Percentiles rank a stretch among this genome's conserved stretches.
Conservation (phyloP, 2,113 vertebrate genomes). For the Redunca redunca region DNA sequence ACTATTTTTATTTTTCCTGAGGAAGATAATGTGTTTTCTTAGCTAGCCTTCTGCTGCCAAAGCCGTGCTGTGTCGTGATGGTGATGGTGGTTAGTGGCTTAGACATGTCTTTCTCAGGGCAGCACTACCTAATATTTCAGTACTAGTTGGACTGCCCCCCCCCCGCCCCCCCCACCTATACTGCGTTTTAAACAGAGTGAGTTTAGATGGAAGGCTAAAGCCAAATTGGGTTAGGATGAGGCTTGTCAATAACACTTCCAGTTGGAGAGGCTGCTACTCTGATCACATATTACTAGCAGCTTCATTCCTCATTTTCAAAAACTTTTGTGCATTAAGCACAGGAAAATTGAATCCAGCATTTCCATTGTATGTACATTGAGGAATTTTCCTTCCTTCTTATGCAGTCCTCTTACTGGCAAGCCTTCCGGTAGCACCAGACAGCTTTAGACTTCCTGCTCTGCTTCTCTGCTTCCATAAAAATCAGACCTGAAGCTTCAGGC, state of each 20-base stretch:
- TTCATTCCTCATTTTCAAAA: background rate
- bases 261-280: background rate
- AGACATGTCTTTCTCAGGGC: background rate
- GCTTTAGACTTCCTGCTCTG: background rate
- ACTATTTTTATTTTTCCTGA: background rate
- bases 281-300: background rate
- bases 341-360: background rate
- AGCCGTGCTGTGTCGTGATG: background rate
- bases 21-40: background rate
- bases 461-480: background rate
- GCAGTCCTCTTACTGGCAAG: background rate
- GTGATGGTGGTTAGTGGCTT: background rate
- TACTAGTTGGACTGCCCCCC: background rate
- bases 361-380: background rate
- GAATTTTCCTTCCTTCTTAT: background rate
- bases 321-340: background rate
- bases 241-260: background rate
- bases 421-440: background rate
- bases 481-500: background rate
- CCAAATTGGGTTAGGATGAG: background rate
- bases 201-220: background rate
- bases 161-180: too few species aligned
- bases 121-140: background rate
- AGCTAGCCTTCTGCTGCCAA: background rate
- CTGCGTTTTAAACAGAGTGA: background rate